Conservation (phyloP, 1,140 invertebrate species). For the Acromyrmex charruanus region DNA sequence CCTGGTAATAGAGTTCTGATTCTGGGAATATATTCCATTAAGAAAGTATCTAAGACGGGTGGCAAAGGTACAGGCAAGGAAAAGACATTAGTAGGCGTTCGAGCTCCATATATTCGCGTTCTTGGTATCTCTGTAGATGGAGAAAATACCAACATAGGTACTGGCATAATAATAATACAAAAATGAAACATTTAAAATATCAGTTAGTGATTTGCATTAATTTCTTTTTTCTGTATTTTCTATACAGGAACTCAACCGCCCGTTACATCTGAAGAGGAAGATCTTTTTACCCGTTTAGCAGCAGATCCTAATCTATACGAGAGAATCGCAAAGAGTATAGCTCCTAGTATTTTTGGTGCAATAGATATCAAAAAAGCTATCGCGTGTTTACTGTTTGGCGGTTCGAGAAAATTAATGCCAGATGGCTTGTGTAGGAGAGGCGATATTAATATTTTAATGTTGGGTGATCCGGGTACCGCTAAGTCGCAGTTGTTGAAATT, state of each 20-base stretch:
- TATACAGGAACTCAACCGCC: slow-evolving; percentile 79
- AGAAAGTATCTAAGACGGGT: slow-evolving; percentile 91
- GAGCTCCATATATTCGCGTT: slow-evolving; percentile 97
- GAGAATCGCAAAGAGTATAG: slow-evolving; percentile 95
- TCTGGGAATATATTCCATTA: slow-evolving; percentile 98
- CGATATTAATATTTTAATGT: slow-evolving; percentile 98
- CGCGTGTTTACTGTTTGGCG: slow-evolving; percentile 98
- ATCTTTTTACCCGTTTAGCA: slow-evolving; percentile 95
- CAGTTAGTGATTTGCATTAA: background rate
- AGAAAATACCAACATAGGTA: slow-evolving; percentile 88
- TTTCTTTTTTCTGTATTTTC: background rate
- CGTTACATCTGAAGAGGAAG: slow-evolving; percentile 96
- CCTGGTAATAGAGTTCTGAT: slow-evolving; percentile 98
- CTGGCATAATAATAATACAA: slow-evolving; percentile 75
- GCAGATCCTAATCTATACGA: slow-evolving; percentile 96
- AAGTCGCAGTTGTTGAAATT: slow-evolving; percentile 99
- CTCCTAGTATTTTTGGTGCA: slow-evolving; percentile 98
- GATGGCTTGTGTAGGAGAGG: slow-evolving; percentile 98
- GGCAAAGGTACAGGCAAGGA: slow-evolving; percentile 90
- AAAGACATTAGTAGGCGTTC: slow-evolving; percentile 96
- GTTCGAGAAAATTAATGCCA: slow-evolving; percentile 95
- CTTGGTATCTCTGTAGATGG: slow-evolving; percentile 96
- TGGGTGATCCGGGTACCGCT: slow-evolving; percentile 99
- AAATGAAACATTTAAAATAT: slow-evolving; percentile 1
- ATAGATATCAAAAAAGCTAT: slow-evolving; percentile 99